phyloP scores from a whole-genome alignment of 2,113 vertebrate species.

The Triplophysa siluroides region DNA sequence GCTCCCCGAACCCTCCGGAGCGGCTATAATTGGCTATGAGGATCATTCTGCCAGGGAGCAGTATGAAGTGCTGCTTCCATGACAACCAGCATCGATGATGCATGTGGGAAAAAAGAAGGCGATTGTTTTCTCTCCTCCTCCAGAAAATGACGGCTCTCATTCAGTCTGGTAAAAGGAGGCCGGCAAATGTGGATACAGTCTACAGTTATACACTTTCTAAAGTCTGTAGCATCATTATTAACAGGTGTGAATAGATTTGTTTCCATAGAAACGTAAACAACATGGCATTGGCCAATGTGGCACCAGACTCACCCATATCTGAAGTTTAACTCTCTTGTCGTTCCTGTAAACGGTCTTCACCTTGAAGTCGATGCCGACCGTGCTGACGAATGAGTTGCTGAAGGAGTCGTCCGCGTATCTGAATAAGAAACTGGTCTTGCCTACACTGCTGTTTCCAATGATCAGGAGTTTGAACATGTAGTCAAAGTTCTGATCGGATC shows the following conservation, averaged over 20 bases:
- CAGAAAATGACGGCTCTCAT: slow-evolving; percentile 42
- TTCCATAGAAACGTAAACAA: neutral
- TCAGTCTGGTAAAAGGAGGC: slow-evolving; percentile 28
- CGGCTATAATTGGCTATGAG: slow-evolving; percentile 68
- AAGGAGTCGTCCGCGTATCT: slow-evolving; percentile 96
- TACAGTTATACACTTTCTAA: neutral
- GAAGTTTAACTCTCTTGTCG: slow-evolving; percentile 96
- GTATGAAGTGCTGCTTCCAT: slow-evolving; percentile 60
- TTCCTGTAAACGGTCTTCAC: slow-evolving; percentile 97
- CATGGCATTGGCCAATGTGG: neutral
- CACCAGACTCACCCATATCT: slow-evolving; percentile 91
- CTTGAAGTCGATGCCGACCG: slow-evolving; percentile 98
- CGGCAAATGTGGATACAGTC: neutral
- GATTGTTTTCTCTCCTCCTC: slow-evolving; percentile 34
- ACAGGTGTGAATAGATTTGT: too few relatives aligned
- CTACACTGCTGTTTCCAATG: slow-evolving; percentile 97
- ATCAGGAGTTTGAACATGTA: slow-evolving; percentile 99
- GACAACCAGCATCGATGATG: slow-evolving; percentile 61
- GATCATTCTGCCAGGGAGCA: slow-evolving; percentile 52
- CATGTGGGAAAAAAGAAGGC: slow-evolving; percentile 41
- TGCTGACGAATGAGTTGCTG: slow-evolving; percentile 96
- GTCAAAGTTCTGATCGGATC: slow-evolving; percentile 98
- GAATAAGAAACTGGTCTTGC: slow-evolving; percentile 97
- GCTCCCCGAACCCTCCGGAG: slow-evolving; percentile 52
- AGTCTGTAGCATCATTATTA: neutral